Percentiles rank a stretch among this genome's conserved stretches.
phyloP scores from a whole-genome alignment of 1,140 invertebrate genomes.

The Dryas iulia region DNA sequence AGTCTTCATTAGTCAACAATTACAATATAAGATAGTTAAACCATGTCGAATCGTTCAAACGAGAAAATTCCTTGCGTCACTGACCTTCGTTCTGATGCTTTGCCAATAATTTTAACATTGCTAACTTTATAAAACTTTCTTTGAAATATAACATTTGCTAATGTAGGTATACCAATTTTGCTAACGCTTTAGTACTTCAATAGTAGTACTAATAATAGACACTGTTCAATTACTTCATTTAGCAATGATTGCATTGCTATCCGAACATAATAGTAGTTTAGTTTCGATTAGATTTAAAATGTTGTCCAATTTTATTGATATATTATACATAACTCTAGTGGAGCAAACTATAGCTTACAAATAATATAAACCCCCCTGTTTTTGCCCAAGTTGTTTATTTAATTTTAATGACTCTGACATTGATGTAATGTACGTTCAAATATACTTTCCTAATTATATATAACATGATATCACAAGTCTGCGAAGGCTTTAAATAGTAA shows the following conservation, averaged over 20 bases:
- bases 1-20: slow-evolving; percentile 17
- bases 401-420: background rate
- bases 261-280: background rate
- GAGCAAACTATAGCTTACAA: background rate
- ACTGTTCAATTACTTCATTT: too few relatives aligned
- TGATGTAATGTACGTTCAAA: background rate
- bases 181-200: background rate
- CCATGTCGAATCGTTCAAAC: slow-evolving; percentile 40
- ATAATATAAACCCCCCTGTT: background rate
- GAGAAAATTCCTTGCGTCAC: slow-evolving; percentile 49
- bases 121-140: background rate
- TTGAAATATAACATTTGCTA: background rate
- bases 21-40: slow-evolving; percentile 22
- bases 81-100: slow-evolving; percentile 41
- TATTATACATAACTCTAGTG: too few relatives aligned
- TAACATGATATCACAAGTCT: background rate
- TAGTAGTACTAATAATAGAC: background rate
- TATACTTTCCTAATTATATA: background rate
- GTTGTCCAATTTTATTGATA: background rate
- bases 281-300: background rate
- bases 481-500: background rate
- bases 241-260: too few relatives aligned
- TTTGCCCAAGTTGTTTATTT: background rate
- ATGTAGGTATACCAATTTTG: background rate
- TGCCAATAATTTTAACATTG: slow-evolving; percentile 7